A percentile compares a stretch with the other conserved stretches of the same genome.
phyloP scores from a whole-genome alignment of 2,797 vertebrate genomes.

The Scarus forsteni region DNA sequence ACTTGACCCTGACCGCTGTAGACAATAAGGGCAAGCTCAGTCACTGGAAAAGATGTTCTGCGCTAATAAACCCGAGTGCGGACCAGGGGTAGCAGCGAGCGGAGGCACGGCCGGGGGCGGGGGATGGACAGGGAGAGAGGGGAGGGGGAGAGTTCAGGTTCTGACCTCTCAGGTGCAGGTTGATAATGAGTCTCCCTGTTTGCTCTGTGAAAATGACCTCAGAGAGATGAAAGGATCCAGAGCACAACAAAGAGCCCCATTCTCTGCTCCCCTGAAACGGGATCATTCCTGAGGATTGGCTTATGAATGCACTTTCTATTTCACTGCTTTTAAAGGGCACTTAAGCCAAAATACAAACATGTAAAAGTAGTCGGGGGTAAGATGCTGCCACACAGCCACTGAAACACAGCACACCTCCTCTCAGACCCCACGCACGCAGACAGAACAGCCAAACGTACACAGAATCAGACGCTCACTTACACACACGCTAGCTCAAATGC shows the following conservation, averaged over 20 bases:
- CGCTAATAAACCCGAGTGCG: conserved; percentile 97
- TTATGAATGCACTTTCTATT: conserved; percentile 87
- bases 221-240: conserved; percentile 88
- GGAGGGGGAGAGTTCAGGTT: conserved; percentile 88
- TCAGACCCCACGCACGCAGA: conserved; percentile 77
- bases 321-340: conserved; percentile 84
- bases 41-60: conserved; percentile 99
- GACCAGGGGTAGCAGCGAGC: conserved; percentile 83
- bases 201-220: conserved; percentile 91
- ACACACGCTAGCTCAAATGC: conserved; percentile 64
- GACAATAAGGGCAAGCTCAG: conserved; percentile 98
- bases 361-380: conserved; percentile 77
- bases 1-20: conserved; percentile 98
- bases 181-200: conserved; percentile 96
- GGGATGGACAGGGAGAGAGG: conserved; percentile 40
- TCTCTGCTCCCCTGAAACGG: conserved; percentile 89
- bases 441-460: conserved; percentile 77
- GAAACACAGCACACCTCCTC: conserved; percentile 62
- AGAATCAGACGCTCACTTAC: conserved; percentile 58
- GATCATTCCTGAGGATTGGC: conserved; percentile 82
- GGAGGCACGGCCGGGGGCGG: conserved; percentile 46
- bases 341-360: conserved; percentile 86
- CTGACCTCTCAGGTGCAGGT: conserved; percentile 98
- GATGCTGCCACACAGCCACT: conserved; percentile 62
- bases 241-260: conserved; percentile 93